A percentile compares a stretch with the other conserved stretches of the same genome.
These are phyloP conservation scores for Chymomyza fuscimana DNA, from an alignment of 2,888 invertebrate genomes.

Conservation along the genomic window DNA sequence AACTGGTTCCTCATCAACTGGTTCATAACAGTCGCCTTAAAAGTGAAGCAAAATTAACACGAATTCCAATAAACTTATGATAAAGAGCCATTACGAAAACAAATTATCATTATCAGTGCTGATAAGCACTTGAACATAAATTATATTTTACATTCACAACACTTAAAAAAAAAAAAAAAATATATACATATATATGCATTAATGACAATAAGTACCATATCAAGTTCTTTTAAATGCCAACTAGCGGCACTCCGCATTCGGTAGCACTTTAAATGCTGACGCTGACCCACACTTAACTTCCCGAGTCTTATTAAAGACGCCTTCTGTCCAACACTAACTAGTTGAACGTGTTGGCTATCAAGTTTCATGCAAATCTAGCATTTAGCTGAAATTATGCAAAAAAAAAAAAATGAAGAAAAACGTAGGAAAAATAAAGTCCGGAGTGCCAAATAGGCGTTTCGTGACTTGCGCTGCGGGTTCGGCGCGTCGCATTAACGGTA, in stretches of 20 bases:
- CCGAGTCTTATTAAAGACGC: background rate
- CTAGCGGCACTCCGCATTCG: background rate
- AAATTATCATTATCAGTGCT: slow-evolving; percentile 66
- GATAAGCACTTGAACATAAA: slow-evolving; percentile 67
- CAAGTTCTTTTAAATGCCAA: slow-evolving; percentile 22
- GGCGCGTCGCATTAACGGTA: slow-evolving; percentile 52
- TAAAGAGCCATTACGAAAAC: slow-evolving; percentile 27
- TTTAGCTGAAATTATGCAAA: slow-evolving; percentile 54
- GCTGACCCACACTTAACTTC: slow-evolving; percentile 6
- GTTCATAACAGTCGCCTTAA: background rate
- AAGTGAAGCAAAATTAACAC: background rate
- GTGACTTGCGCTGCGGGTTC: slow-evolving; percentile 56
- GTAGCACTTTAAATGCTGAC: slow-evolving; percentile 18
- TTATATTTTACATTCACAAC: slow-evolving; percentile 64
- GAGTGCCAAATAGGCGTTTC: slow-evolving; percentile 64
- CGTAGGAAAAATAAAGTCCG: slow-evolving; percentile 50
- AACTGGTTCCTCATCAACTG: background rate
- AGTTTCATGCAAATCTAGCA: slow-evolving; percentile 67
- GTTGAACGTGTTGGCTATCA: slow-evolving; percentile 32
- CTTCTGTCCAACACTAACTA: background rate
- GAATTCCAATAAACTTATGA: background rate
- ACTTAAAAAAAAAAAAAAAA: slow-evolving; percentile 52
- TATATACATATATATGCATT: slow-evolving; percentile 38
- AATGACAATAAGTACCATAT: slow-evolving; percentile 44
- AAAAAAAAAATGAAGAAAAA: slow-evolving; percentile 12